Evolutionary conservation across 2,888 invertebrate genomes (phyloP).

Genomic region (Drosophila kambysellisi): DNA sequence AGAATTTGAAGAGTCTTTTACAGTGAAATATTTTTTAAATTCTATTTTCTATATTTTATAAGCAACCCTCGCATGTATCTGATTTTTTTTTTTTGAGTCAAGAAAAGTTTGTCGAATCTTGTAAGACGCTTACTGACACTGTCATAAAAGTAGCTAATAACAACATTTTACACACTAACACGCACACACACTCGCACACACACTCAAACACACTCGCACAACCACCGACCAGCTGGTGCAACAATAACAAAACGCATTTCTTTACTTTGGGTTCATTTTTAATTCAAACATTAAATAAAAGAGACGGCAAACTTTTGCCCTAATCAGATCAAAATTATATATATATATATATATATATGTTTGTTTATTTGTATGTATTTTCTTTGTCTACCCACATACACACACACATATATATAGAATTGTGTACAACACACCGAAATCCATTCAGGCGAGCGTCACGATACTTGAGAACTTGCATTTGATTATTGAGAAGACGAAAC

Average conservation of each 20-base stretch:
- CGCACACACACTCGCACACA: too few species aligned
- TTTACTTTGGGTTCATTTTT: conserved; percentile 14
- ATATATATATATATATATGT: background rate
- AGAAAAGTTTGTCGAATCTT: conserved; percentile 60
- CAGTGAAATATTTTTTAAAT: background rate
- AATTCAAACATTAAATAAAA: conserved; percentile 22
- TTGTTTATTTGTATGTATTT: conserved; percentile 41
- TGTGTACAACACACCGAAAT: conserved; percentile 91
- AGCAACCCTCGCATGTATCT: conserved; percentile 20
- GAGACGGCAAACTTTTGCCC: conserved; percentile 30
- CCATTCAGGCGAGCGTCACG: conserved; percentile 94
- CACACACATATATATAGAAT: conserved; percentile 86
- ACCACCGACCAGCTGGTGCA: conserved; percentile 22
- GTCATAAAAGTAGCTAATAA: conserved; percentile 49
- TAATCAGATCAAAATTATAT: conserved; percentile 4
- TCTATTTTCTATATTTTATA: background rate
- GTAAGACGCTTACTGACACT: conserved; percentile 75
- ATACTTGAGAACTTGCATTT: conserved; percentile 95
- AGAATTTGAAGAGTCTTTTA: background rate
- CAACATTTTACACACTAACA: conserved; percentile 23
- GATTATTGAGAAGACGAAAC: conserved; percentile 93
- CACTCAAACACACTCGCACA: background rate
- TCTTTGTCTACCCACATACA: conserved; percentile 36
- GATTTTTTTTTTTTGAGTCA: conserved; percentile 23
- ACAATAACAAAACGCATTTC: conserved; percentile 22